phyloP scores from a whole-genome alignment of 2,113 vertebrate species.

The Pimephales promelas region DNA sequence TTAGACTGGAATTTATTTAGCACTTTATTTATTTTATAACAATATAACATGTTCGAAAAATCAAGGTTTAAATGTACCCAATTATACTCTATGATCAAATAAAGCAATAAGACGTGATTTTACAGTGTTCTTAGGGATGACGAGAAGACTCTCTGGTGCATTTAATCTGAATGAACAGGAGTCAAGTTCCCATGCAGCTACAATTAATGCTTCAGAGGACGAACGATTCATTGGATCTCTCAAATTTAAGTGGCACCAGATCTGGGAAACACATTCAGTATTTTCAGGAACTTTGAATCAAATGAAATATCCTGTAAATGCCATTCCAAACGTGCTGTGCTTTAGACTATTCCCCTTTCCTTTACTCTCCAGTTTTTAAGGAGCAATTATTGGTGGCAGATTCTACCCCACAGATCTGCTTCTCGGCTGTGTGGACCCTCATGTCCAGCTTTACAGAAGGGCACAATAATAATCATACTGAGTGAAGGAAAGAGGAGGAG shows the following conservation, averaged over 20 bases:
- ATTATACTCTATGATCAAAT: neutral
- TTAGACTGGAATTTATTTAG: neutral
- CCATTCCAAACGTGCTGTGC: neutral
- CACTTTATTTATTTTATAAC: neutral
- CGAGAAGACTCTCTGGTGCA: neutral
- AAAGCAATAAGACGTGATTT: neutral
- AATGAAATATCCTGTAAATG: neutral
- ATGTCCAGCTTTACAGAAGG: neutral
- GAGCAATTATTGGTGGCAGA: neutral
- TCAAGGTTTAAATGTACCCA: neutral
- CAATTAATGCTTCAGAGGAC: neutral
- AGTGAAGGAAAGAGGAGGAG: neutral
- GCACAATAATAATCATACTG: neutral
- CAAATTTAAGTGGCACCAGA: neutral
- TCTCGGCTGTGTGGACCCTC: neutral
- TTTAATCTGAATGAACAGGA: neutral
- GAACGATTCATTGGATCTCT: neutral
- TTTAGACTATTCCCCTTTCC: neutral
- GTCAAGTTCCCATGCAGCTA: neutral
- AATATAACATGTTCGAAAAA: neutral
- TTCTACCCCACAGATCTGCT: neutral
- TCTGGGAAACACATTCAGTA: neutral
- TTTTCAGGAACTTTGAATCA: neutral
- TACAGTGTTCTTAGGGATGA: neutral
- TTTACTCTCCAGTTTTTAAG: neutral